Conservation (phyloP, 1,140 invertebrate genomes). For the Rhizoglyphus robini region DNA sequence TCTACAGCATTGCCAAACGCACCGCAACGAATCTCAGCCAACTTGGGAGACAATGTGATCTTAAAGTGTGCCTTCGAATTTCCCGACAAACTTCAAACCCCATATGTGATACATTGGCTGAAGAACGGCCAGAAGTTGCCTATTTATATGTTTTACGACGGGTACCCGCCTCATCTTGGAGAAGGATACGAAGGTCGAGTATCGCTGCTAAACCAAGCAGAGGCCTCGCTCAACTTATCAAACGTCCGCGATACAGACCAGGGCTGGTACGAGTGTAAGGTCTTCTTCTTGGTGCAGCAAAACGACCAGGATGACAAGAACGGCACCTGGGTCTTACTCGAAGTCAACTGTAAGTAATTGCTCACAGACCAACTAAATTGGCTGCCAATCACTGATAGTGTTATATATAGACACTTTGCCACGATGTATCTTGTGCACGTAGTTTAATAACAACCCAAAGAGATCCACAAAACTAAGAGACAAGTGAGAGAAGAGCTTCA, state of each 20-base stretch:
- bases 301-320: constrained; percentile 69
- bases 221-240: constrained; percentile 81
- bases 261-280: constrained; percentile 94
- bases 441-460: too few relatives aligned
- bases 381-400: too few relatives aligned
- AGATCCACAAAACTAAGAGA: too few relatives aligned
- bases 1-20: too few relatives aligned
- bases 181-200: constrained; percentile 80
- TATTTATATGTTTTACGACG: constrained; percentile 94
- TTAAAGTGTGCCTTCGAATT: constrained; percentile 93
- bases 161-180: constrained; percentile 82
- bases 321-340: constrained; percentile 89
- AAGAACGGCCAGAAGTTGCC: constrained; percentile 74
- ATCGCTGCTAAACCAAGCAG: constrained; percentile 48
- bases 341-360: constrained; percentile 62
- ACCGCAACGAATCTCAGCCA: constrained; percentile 44
- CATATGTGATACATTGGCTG: constrained; percentile 93
- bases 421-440: too few relatives aligned
- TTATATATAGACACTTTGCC: too few relatives aligned
- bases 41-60: constrained; percentile 83
- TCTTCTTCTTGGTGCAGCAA: constrained; percentile 82
- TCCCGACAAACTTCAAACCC: constrained; percentile 41
- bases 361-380: too few relatives aligned
- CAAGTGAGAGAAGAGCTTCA: too few relatives aligned
- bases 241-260: constrained; percentile 80